Conservation (phyloP, 2,113 vertebrate species). For the Etheostoma cragini region DNA sequence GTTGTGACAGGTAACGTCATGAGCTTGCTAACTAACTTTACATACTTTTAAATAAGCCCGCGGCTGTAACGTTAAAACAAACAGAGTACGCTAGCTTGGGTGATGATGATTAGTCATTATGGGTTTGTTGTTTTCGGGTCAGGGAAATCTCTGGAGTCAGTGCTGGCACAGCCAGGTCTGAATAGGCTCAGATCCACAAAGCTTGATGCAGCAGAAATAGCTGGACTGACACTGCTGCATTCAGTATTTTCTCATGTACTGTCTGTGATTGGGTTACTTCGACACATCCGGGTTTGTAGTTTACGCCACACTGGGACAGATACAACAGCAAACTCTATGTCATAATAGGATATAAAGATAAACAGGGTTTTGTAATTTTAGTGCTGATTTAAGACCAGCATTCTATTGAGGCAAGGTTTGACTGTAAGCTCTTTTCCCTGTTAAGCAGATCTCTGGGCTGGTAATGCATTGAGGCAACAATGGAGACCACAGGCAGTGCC, state of each 20-base stretch:
- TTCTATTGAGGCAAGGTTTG: not conserved
- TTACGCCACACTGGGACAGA: not conserved
- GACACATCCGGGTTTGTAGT: conserved; percentile 11
- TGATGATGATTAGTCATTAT: not conserved
- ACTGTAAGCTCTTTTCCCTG: not conserved
- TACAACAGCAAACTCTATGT: not conserved
- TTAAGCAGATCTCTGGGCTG: conserved; percentile 17
- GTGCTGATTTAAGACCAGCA: not conserved
- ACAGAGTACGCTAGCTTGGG: conserved; percentile 12
- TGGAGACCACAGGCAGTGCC: conserved; percentile 83
- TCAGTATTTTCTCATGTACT: conserved; percentile 29
- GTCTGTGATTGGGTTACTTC: conserved; percentile 23
- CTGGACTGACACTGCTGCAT: conserved; percentile 48
- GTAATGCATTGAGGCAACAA: conserved; percentile 67
- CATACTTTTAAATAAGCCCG: not conserved
- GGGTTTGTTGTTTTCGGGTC: conserved; percentile 53
- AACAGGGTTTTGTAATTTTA: not conserved
- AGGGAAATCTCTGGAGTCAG: conserved; percentile 63
- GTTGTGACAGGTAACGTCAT: not conserved
- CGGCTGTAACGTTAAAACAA: not conserved
- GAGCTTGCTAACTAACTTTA: not conserved
- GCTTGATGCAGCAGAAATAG: conserved; percentile 58
- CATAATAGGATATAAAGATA: not conserved
- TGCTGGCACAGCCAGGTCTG: conserved; percentile 48
- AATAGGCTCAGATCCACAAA: conserved; percentile 61